These are phyloP conservation scores for Paralvinella palmiformis DNA, from an alignment of 1,140 invertebrate species.

Conservation along the genomic window DNA sequence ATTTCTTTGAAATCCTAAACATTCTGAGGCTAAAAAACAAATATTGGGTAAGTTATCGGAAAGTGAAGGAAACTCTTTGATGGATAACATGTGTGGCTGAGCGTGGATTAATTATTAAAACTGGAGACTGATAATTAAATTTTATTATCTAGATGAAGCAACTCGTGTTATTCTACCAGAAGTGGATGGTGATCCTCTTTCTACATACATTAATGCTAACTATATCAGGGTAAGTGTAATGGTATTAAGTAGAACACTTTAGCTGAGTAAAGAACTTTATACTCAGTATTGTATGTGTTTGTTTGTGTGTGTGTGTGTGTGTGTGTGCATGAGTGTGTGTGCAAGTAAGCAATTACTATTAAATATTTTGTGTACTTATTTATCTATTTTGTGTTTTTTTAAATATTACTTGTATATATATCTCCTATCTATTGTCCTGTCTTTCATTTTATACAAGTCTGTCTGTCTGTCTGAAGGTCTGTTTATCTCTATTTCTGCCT, in stretches of 20 bases:
- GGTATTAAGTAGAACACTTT: neutral
- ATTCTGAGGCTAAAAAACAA: neutral
- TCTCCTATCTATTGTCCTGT: neutral
- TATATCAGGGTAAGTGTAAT: constrained; percentile 68
- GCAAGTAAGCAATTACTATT: neutral
- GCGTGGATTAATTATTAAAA: neutral
- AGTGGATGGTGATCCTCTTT: constrained; percentile 69
- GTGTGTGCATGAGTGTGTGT: too few species aligned
- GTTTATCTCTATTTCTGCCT: too few species aligned
- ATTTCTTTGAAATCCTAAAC: neutral
- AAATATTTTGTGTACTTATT: neutral
- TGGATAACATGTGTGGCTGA: neutral
- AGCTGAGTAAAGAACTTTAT: neutral
- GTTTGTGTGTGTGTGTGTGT: too few species aligned
- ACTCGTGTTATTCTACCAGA: constrained; percentile 84
- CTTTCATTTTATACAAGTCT: too few species aligned
- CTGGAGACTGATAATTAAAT: neutral
- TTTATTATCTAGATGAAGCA: constrained; percentile 71
- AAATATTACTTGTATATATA: neutral
- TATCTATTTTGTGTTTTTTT: neutral
- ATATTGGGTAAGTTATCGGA: neutral
- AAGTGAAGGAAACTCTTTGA: neutral
- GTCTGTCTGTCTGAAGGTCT: too few species aligned
- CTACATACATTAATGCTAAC: constrained; percentile 98
- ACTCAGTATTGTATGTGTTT: neutral